Conservation (phyloP, 2,888 invertebrate species). For the Leptinotarsa tumamoca region DNA sequence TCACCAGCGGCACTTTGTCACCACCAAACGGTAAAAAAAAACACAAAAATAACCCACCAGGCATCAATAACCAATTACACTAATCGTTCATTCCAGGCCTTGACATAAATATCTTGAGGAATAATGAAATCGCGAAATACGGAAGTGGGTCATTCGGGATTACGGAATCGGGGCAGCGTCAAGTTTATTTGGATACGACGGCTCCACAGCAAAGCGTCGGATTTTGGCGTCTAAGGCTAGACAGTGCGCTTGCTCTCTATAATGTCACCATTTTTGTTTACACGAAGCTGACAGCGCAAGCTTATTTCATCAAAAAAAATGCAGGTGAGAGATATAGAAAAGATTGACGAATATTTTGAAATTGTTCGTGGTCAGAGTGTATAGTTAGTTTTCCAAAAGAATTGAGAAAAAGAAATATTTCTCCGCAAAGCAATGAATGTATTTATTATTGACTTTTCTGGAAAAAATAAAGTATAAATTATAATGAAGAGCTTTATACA, state of each 20-base stretch:
- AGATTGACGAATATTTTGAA: neutral
- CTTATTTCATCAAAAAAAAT: slow-evolving; percentile 36
- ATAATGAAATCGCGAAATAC: slow-evolving; percentile 66
- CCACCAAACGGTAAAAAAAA: slow-evolving; percentile 54
- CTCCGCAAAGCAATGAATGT: no score
- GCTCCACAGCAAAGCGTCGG: slow-evolving; percentile 52
- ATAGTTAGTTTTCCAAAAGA: no score
- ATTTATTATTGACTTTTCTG: no score
- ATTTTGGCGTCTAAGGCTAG: slow-evolving; percentile 57
- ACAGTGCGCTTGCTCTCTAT: slow-evolving; percentile 49
- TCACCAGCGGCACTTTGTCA: slow-evolving; percentile 46
- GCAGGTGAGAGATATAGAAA: slow-evolving; percentile 15
- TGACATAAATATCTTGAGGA: slow-evolving; percentile 69
- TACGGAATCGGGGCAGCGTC: slow-evolving; percentile 51
- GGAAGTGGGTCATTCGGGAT: slow-evolving; percentile 61
- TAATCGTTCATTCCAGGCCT: slow-evolving; percentile 62
- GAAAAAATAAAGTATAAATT: no score
- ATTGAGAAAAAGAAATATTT: no score
- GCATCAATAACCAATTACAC: slow-evolving; percentile 7
- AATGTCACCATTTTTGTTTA: slow-evolving; percentile 59
- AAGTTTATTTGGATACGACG: slow-evolving; percentile 56
- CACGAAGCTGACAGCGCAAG: slow-evolving; percentile 51
- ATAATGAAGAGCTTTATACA: no score
- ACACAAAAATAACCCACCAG: neutral
- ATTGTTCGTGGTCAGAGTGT: no score